Conservation (phyloP, 2,113 vertebrate genomes). For the Lonchura striata region DNA sequence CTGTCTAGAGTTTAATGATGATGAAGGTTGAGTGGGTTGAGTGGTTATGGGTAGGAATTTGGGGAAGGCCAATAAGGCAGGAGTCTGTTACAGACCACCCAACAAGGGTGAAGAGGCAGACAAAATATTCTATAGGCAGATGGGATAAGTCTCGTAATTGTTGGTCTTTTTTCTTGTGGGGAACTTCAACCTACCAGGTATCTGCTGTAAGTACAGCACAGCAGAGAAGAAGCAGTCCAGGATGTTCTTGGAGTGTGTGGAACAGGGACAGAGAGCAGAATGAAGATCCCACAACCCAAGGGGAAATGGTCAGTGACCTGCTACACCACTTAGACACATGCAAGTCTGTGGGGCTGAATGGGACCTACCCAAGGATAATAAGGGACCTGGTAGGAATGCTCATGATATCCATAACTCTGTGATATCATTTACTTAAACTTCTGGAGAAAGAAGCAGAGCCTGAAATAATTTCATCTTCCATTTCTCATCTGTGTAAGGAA, state of each 20-base stretch:
- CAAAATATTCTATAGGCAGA: not conserved
- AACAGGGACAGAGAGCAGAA: not conserved
- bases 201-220: not conserved
- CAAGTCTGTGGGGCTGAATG: not conserved
- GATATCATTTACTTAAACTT: not conserved
- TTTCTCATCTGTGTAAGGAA: not conserved
- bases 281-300: not conserved
- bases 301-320: not conserved
- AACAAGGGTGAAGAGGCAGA: not conserved
- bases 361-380: not conserved
- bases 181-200: not conserved
- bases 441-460: not conserved
- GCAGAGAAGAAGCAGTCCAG: not conserved
- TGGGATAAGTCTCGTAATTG: not conserved
- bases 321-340: not conserved
- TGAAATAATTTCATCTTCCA: not conserved
- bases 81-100: not conserved
- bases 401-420: not conserved
- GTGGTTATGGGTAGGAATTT: not conserved
- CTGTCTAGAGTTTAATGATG: not conserved
- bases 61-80: not conserved
- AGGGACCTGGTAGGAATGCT: not conserved
- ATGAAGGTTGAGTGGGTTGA: not conserved
- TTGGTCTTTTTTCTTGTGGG: not conserved
- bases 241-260: not conserved